Conservation (phyloP, 2,797 vertebrate genomes). For the Kryptopterus vitreolus region DNA sequence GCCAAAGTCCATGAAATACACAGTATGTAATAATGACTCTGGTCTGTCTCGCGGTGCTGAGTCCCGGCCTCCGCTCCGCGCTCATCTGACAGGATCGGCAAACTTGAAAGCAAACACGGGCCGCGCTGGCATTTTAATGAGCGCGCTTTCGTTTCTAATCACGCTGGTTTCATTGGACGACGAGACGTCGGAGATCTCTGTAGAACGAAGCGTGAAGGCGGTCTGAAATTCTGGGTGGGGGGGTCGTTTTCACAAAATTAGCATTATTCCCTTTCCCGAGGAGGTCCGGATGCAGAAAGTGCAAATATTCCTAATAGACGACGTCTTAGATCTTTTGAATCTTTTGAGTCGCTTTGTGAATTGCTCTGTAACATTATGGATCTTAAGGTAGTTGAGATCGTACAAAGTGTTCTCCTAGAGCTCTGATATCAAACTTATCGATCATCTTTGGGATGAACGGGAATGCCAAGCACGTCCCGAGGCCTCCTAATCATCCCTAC, state of each 20-base stretch:
- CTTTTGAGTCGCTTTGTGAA: too few relatives aligned
- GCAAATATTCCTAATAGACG: not conserved
- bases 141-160: constrained; percentile 40
- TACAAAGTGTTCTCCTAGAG: too few relatives aligned
- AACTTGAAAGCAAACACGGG: constrained; percentile 45
- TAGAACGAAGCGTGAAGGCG: not conserved
- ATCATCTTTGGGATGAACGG: too few relatives aligned
- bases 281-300: not conserved
- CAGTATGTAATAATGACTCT: constrained; percentile 16
- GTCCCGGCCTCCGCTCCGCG: not conserved
- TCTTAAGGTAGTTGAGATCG: too few relatives aligned
- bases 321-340: not conserved
- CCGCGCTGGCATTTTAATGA: constrained; percentile 50
- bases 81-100: constrained; percentile 30
- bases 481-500: too few relatives aligned
- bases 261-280: not conserved
- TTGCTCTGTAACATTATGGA: too few relatives aligned
- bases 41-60: constrained; percentile 6
- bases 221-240: not conserved
- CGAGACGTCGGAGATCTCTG: not conserved
- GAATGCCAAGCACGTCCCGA: too few relatives aligned
- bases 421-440: too few relatives aligned
- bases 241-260: not conserved
- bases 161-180: not conserved
- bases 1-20: constrained; percentile 1